Evolutionary conservation across 2,888 invertebrate species (phyloP).

Genomic region (Brachyptera putata): DNA sequence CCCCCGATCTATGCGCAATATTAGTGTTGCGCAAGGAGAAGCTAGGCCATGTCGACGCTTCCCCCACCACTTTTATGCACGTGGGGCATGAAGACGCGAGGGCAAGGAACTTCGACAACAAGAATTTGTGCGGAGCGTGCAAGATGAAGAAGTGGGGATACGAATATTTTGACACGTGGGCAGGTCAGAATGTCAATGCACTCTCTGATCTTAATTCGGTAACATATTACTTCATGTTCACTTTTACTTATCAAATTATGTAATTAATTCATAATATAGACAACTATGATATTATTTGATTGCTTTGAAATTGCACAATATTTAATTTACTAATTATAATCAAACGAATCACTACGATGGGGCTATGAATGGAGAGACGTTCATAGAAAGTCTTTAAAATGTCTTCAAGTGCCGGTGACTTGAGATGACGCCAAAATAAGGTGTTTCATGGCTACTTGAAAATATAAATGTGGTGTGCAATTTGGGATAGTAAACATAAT

Average conservation of each 20-base stretch:
- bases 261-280: background rate
- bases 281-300: too few relatives aligned
- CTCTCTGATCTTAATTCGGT: slow-evolving; percentile 27
- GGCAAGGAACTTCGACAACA: slow-evolving; percentile 8
- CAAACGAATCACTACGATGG: too few relatives aligned
- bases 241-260: slow-evolving; percentile 7
- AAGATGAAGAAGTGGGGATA: slow-evolving; percentile 4
- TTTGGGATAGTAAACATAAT: too few relatives aligned
- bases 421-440: too few relatives aligned
- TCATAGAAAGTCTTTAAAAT: too few relatives aligned
- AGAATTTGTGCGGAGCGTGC: slow-evolving; percentile 21
- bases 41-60: background rate
- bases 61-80: too few relatives aligned
- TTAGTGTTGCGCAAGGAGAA: slow-evolving; percentile 4
- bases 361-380: too few relatives aligned
- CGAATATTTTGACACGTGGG: slow-evolving; percentile 26
- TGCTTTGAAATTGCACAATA: too few relatives aligned
- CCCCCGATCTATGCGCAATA: slow-evolving; percentile 7
- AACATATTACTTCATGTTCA: background rate
- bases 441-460: too few relatives aligned
- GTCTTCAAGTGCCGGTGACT: too few relatives aligned
- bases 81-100: background rate
- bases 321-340: too few relatives aligned
- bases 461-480: too few relatives aligned
- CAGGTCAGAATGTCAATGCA: slow-evolving; percentile 30